Conservation (phyloP, 2,888 invertebrate genomes). For the Apamea monoglypha region DNA sequence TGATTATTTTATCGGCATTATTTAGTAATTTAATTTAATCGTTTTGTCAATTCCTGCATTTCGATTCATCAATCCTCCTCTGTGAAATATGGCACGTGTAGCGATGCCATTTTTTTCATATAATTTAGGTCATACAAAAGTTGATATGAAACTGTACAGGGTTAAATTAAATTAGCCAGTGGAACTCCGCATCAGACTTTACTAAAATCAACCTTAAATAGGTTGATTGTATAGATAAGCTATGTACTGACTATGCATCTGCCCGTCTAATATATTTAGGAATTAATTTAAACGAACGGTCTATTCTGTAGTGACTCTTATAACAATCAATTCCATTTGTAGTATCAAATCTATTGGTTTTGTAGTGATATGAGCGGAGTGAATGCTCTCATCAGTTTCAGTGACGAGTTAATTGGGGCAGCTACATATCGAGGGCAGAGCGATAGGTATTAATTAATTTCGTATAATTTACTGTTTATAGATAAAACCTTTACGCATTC, state of each 20-base stretch:
- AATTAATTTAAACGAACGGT: background rate
- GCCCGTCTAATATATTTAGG: background rate
- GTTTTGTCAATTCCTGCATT: background rate
- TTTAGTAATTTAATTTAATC: background rate
- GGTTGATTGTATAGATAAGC: background rate
- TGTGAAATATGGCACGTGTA: background rate
- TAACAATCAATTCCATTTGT: background rate
- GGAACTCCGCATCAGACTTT: no score
- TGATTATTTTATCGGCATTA: background rate
- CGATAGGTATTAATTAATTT: background rate
- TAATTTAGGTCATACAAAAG: background rate
- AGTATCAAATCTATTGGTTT: slow-evolving; percentile 3
- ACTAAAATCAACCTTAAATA: no score
- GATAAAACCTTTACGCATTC: background rate
- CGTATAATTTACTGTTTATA: background rate
- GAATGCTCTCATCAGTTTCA: slow-evolving; percentile 38
- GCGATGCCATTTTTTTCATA: background rate
- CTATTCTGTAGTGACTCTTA: no score
- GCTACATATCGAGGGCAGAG: background rate
- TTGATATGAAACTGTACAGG: background rate
- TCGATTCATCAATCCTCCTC: background rate
- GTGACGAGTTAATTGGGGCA: slow-evolving; percentile 36
- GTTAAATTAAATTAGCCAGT: no score
- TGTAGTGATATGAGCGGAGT: slow-evolving; percentile 25
- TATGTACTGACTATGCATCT: background rate